Evolutionary conservation across 2,888 invertebrate genomes (phyloP), one percentile per base, ranked within the genome.

Genomic region (Unio pictorum): DNA sequence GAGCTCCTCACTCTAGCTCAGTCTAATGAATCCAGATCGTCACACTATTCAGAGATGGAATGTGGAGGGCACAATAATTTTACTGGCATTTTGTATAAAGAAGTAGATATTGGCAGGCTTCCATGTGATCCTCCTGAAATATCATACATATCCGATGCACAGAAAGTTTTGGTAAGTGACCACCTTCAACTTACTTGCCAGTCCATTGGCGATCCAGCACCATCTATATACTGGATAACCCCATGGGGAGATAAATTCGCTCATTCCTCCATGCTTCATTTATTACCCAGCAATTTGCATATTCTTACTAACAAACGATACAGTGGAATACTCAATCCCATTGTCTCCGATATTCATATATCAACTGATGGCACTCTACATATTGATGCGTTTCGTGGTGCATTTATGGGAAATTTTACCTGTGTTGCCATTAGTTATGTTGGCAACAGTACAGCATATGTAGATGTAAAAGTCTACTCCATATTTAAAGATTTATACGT

Each of bases 141-240:
- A 20, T 57, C 68, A 0, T 57, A 60, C 45, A 61, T 81, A 5
- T 66, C 80, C 3, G 73, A 75, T 18, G 20, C 68, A 3, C 62
- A 66, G 7, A 61, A 67, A 54, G 68, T 81, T 17, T 20, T 73
- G 8, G 73, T 73, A 20, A 74, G 72, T 7, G 61, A 65, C 1
- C 64, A 79, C 54, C 58, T 84, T 18, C 72, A 71, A 1, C 71
- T 86, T 6, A 66, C 74, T 3, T 87, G 87, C 73, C 56, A 67
- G 3, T 81, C 78, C 0, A 28, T 63, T 23, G 86, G 83, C 3
- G 71, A 77, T 20, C 81, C 82, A 2, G 65, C 73, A 0, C 78
- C 86, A 1, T 78, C 81, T 1, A 68, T 84, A 28, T 75, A 86
- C 60, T 88, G 87, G 87, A 60, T 78, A 15, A 84, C 85, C 0